Percentiles rank a stretch among this genome's conserved stretches.
phyloP scores from a whole-genome alignment of 2,888 invertebrate species.

The Nomada hirtipes region DNA sequence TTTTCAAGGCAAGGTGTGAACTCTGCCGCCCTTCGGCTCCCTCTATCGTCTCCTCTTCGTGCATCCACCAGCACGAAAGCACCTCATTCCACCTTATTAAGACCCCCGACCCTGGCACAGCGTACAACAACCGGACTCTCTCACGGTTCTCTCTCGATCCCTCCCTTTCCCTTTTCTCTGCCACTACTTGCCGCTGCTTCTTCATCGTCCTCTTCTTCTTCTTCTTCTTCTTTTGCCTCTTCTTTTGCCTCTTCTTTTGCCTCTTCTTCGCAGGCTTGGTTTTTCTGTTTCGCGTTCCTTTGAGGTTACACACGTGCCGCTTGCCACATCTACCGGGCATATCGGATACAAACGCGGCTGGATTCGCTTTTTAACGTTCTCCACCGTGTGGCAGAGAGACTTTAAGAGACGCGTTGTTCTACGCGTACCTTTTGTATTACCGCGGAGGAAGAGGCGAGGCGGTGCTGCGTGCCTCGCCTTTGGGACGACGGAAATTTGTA shows the following conservation, averaged over 20 bases:
- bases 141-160: conserved; percentile 61
- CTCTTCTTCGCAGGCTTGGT: conserved; percentile 2
- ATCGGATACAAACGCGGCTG: conserved; percentile 8
- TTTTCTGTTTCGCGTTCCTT: conserved; percentile 32
- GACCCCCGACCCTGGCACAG: conserved; percentile 66
- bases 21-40: conserved; percentile 71
- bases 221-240: neutral
- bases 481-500: conserved; percentile 42
- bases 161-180: conserved; percentile 28
- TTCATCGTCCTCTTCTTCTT: conserved; percentile 4
- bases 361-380: neutral
- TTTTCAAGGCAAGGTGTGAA: conserved; percentile 76
- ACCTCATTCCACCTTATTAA: conserved; percentile 75
- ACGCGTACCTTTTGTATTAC: neutral
- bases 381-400: neutral
- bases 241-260: neutral
- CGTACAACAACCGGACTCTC: conserved; percentile 69
- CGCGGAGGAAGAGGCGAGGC: neutral
- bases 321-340: conserved; percentile 14
- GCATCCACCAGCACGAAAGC: conserved; percentile 68
- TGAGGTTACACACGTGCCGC: conserved; percentile 54
- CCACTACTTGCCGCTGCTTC: neutral
- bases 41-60: conserved; percentile 69
- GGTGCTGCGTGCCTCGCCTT: conserved; percentile 2
- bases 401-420: conserved; percentile 7